Conservation (phyloP, 2,888 invertebrate genomes). For the Dryococelus australis region DNA sequence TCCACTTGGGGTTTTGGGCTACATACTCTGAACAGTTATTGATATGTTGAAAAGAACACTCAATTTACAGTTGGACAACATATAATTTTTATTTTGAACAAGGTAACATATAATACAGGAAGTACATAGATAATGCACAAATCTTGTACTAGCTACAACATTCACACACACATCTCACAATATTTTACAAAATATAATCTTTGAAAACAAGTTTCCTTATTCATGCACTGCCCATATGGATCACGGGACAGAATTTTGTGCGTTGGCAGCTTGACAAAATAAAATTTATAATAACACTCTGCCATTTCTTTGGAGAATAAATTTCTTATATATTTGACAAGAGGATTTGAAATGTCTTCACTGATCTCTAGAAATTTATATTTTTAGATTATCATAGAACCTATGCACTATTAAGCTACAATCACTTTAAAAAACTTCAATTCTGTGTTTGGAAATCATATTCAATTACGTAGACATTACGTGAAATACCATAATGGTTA, state of each 20-base stretch:
- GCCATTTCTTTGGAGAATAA: not conserved
- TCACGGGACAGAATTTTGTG: constrained; percentile 24
- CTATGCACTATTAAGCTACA: too few relatives aligned
- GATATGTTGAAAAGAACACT: too few relatives aligned
- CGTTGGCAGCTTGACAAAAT: constrained; percentile 31
- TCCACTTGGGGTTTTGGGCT: too few relatives aligned
- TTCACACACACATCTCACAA: not conserved
- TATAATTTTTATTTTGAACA: not conserved
- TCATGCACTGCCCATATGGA: constrained; percentile 10
- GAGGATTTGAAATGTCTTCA: not conserved
- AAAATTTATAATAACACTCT: not conserved
- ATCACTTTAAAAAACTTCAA: too few relatives aligned
- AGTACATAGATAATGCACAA: not conserved
- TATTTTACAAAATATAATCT: constrained; percentile 10
- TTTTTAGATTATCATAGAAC: too few relatives aligned
- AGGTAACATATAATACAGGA: not conserved
- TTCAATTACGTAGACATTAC: too few relatives aligned
- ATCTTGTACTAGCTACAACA: not conserved
- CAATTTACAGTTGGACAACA: not conserved
- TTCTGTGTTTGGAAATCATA: too few relatives aligned
- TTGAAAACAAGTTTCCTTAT: not conserved
- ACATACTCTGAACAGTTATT: too few relatives aligned
- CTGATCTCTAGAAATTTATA: not conserved
- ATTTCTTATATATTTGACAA: not conserved
- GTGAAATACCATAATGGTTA: too few relatives aligned